Percentiles rank a stretch among this genome's conserved stretches.
phyloP scores from a whole-genome alignment of 2,888 invertebrate genomes.

The Podabrus alpinus region DNA sequence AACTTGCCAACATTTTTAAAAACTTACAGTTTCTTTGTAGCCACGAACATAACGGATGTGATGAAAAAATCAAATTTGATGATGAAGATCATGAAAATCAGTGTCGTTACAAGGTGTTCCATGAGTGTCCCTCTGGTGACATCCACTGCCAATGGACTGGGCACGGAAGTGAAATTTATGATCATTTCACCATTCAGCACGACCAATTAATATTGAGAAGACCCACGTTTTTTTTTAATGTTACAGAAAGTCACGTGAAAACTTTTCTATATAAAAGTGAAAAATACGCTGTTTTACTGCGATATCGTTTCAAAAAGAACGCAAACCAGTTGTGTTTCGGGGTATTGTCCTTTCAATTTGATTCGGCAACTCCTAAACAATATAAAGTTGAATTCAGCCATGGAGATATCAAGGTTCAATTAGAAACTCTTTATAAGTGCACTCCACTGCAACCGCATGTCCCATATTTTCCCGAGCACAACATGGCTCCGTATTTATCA shows the following conservation, averaged over 20 bases:
- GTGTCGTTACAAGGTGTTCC: background rate
- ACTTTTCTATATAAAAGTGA: background rate
- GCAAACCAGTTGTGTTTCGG: background rate
- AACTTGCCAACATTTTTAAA: background rate
- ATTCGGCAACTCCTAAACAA: background rate
- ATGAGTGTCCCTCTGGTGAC: background rate
- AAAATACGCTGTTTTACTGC: background rate
- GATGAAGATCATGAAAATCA: background rate
- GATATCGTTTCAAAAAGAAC: background rate
- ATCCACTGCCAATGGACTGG: background rate
- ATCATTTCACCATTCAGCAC: background rate
- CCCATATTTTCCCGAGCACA: background rate
- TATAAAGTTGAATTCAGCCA: background rate
- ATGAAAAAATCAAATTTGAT: background rate
- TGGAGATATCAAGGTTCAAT: background rate
- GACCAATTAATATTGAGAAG: background rate
- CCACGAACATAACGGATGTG: background rate
- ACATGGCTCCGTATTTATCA: background rate
- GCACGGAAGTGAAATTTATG: background rate
- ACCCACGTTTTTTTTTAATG: background rate
- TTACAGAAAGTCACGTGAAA: background rate
- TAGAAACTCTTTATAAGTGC: background rate
- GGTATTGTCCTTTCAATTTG: background rate
- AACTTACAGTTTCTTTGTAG: background rate
- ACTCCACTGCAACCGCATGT: background rate